Conservation (phyloP, 1,140 invertebrate genomes). For the Rhopalosiphum maidis region DNA sequence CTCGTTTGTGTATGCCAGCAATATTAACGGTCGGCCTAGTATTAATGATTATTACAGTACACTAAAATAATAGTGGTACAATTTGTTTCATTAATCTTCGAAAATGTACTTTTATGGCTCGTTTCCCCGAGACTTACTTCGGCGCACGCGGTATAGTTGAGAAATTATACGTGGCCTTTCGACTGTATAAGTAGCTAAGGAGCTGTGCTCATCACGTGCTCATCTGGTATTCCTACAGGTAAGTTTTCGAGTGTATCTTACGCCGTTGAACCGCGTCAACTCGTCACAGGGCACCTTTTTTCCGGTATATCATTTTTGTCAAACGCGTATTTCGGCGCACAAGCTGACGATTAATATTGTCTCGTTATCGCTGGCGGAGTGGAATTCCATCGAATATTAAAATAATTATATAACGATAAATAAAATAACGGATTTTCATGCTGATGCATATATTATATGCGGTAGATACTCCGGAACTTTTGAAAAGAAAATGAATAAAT, state of each 20-base stretch:
- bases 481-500: constrained; percentile 49
- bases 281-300: too few species aligned
- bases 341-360: not conserved
- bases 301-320: too few species aligned
- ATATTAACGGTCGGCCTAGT: not conserved
- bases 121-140: not conserved
- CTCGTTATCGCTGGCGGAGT: not conserved
- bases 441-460: not conserved
- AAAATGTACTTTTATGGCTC: not conserved
- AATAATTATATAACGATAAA: constrained; percentile 30
- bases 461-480: not conserved
- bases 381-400: not conserved
- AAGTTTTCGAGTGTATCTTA: not conserved
- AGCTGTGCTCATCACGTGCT: not conserved
- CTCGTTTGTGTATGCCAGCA: too few species aligned
- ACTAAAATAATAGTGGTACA: not conserved
- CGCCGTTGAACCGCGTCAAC: not conserved
- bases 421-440: constrained; percentile 9
- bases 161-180: not conserved
- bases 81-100: not conserved
- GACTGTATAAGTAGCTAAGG: not conserved
- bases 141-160: not conserved
- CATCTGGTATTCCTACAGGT: not conserved
- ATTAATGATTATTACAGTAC: not conserved
- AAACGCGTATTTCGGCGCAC: not conserved